A percentile compares a stretch with the other conserved stretches of the same genome.
Conservation (phyloP, 1,140 invertebrate genomes). For the Dinothrombium tinctorium region DNA sequence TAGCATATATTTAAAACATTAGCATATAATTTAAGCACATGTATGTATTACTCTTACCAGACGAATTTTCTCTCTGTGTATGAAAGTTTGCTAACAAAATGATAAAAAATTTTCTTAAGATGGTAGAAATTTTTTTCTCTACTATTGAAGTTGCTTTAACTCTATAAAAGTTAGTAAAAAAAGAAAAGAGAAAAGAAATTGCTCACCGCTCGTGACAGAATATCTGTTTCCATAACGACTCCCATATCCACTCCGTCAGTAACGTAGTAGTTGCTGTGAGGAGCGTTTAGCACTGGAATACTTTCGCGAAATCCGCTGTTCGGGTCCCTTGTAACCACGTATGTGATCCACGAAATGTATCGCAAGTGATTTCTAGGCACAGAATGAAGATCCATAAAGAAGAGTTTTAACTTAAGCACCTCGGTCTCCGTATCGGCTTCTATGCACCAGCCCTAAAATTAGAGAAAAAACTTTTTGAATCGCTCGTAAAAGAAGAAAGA, state of each 20-base stretch:
- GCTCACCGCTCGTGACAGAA: conserved; percentile 46
- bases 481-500: too few species aligned
- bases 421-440: conserved; percentile 55
- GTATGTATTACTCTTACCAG: too few species aligned
- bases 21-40: too few species aligned
- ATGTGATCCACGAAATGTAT: conserved; percentile 56
- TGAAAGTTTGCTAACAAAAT: too few species aligned
- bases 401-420: conserved; percentile 39
- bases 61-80: too few species aligned
- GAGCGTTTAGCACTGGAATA: conserved; percentile 40
- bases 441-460: conserved; percentile 44
- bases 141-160: too few species aligned
- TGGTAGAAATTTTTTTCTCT: too few species aligned
- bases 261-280: conserved; percentile 57
- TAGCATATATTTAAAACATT: too few species aligned
- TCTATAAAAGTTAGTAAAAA: too few species aligned
- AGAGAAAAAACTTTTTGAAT: background rate
- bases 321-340: conserved; percentile 27
- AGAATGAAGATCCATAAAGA: conserved; percentile 60
- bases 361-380: conserved; percentile 51
- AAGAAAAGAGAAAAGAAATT: background rate
- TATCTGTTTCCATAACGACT: conserved; percentile 54
- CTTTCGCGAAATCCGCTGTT: conserved; percentile 12
- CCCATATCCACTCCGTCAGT: conserved; percentile 57
- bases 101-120: too few species aligned